Percentiles rank a stretch among this genome's conserved stretches.
Evolutionary conservation across 2,888 invertebrate species (phyloP).

Genomic region (Synergus gifuensis): DNA sequence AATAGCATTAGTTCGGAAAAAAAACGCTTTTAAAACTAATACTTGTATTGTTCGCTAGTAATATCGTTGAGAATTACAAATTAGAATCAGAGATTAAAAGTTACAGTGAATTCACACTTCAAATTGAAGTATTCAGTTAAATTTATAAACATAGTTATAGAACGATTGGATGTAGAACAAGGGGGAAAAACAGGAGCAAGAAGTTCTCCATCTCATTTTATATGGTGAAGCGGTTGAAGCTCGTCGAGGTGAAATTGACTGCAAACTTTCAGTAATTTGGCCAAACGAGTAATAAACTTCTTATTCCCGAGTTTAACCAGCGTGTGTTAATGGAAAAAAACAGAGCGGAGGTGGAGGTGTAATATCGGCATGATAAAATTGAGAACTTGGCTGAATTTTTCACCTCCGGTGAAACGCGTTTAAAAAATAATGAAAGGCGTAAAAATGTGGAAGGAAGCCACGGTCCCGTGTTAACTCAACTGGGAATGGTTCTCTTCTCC

Average conservation of each 20-base stretch:
- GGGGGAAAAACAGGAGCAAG: constrained; percentile 23
- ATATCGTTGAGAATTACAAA: background rate
- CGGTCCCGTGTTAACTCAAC: constrained; percentile 12
- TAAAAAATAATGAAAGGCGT: constrained; percentile 34
- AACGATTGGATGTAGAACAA: background rate
- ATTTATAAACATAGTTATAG: background rate
- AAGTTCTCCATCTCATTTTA: background rate
- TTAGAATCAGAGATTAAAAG: background rate
- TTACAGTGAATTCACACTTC: background rate
- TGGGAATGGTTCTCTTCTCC: constrained; percentile 19
- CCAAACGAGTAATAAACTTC: constrained; percentile 61
- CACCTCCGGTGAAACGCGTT: background rate
- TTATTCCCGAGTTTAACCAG: constrained; percentile 26
- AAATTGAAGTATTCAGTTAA: background rate
- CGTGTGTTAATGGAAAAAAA: constrained; percentile 15
- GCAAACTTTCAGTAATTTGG: constrained; percentile 63
- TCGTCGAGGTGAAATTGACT: constrained; percentile 58
- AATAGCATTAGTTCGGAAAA: constrained; percentile 22
- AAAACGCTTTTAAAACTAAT: background rate
- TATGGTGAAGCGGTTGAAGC: constrained; percentile 27
- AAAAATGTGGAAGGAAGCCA: constrained; percentile 7
- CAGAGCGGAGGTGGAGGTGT: constrained; percentile 27
- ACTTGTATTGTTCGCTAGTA: background rate
- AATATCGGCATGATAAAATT: constrained; percentile 8
- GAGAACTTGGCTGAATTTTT: constrained; percentile 19